Evolutionary conservation across 2,888 invertebrate species (phyloP), one percentile per base, ranked within the genome.

Genomic region (Actias luna): DNA sequence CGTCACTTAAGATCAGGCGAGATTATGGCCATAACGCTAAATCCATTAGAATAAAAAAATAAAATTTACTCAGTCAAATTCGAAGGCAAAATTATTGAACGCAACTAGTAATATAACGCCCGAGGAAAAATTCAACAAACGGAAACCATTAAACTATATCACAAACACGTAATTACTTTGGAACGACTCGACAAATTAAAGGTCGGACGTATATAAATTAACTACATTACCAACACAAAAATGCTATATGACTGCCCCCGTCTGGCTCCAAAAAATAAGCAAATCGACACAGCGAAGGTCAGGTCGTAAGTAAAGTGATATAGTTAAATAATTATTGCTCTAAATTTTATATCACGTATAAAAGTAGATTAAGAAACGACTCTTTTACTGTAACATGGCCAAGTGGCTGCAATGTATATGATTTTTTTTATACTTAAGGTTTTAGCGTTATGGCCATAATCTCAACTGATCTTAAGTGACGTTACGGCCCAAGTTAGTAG

Each of bases 121-220:
- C 12, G 46, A 50, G 25, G 12, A 50, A n/a, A 50, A 46, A 50
- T 50, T 50, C 10, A 50, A 25, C 46, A 50, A 25, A 50, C 46
- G 22, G 46, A 50, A 50, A 50, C 0, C 25, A 25, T 22, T 50
- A 50, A 50, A 50, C 25, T 25, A 50, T 57, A 61, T 39, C 39
- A 61, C 61, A 61, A 55, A 57, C 61, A 61, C 61, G 58, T 58
- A 62, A 39, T 62, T 46, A 58, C 61, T 58, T 57, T 42, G 42
- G 22, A 33, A 58, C 61, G 58, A 61, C 55, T 36, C 52, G 52
- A 50, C 25, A 31, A 42, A 57, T 16, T 42, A 31, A 39, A 62
- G 61, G 61, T 25, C 42, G 31, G 18, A 55, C 16, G 10, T 42
- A 18, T n/a, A n/a, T 61, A 36, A 35, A 57, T 61, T 61, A 55